Evolutionary conservation across 2,797 vertebrate genomes (phyloP), one percentile per base, ranked within the genome.

Genomic region (Poecilia wingei): DNA sequence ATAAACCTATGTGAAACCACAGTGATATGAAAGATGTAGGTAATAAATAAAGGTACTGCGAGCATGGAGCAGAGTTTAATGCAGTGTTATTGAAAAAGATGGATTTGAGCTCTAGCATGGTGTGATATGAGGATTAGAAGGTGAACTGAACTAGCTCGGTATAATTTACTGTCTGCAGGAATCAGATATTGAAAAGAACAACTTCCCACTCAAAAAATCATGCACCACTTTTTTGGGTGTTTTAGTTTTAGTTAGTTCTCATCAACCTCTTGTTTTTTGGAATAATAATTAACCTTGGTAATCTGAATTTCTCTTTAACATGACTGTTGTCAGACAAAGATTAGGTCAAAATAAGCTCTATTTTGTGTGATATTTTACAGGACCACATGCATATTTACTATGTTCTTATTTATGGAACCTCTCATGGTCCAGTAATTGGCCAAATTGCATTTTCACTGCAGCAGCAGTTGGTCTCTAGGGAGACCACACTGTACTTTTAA

Each of bases 391-490:
- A 39, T 25, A 49, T 66, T 4, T 43, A 76, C 41, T 20, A 55
- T 75, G 49, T 41, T 79, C 64, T 55, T 74, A 75, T 57, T 69
- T 75, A n/a, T 69, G 43, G 59, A 74, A 75, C 75, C 33, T 43
- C 49, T 31, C 76, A 46, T 66, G 57, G 57, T 66, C 33, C 36
- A 31, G 59, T 22, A 76, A 49, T 69, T 61, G 33, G 31, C 53
- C 33, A 53, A 55, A 74, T 64, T 53, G 61, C 25, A 74, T 51
- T 51, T 80, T 28, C 25, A 45, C 18, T 71, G 25, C 3, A 69
- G 33, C 36, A 73, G 46, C 36, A 73, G 46, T 41, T 36, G 20
- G 22, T 71, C 71, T 74, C 71, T 8, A 13, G 47, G n/a, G 36
- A 81, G 12, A 68, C 46, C 16, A 36, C 0, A 8, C 33, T 53